These are phyloP conservation scores for Enteromius fasciolatus DNA, from an alignment of 2,797 vertebrate genomes.

Conservation along the genomic window DNA sequence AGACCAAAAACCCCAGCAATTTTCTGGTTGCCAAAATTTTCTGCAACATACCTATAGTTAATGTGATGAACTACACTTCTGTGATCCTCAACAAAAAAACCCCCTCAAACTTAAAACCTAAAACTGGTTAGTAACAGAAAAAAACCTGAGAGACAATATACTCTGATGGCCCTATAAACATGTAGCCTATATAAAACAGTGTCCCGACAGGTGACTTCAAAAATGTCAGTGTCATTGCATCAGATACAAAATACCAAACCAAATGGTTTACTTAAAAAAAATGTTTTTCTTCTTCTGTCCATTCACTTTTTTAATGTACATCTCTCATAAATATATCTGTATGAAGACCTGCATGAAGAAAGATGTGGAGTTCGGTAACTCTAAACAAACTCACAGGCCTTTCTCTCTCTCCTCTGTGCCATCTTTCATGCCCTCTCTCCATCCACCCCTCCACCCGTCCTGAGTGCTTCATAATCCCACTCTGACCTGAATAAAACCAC, in stretches of 20 bases:
- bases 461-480: slow-evolving; percentile 60
- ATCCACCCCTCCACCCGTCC: background rate
- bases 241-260: background rate
- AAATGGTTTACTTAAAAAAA: background rate
- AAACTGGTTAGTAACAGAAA: background rate
- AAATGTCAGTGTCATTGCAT: background rate
- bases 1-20: background rate
- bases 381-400: background rate
- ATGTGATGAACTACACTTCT: background rate
- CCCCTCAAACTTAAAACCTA: background rate
- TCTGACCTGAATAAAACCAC: slow-evolving; percentile 61
- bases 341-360: background rate
- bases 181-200: background rate
- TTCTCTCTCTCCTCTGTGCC: slow-evolving; percentile 26
- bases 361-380: background rate
- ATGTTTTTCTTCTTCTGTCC: background rate
- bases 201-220: background rate
- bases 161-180: background rate
- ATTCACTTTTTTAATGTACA: background rate
- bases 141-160: background rate
- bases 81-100: background rate
- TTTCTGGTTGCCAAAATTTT: background rate
- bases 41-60: background rate
- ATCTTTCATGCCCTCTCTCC: slow-evolving; percentile 11
- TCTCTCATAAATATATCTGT: background rate